phyloP scores from a whole-genome alignment of 1,140 invertebrate genomes.

The Leptinotarsa undecemlineata region DNA sequence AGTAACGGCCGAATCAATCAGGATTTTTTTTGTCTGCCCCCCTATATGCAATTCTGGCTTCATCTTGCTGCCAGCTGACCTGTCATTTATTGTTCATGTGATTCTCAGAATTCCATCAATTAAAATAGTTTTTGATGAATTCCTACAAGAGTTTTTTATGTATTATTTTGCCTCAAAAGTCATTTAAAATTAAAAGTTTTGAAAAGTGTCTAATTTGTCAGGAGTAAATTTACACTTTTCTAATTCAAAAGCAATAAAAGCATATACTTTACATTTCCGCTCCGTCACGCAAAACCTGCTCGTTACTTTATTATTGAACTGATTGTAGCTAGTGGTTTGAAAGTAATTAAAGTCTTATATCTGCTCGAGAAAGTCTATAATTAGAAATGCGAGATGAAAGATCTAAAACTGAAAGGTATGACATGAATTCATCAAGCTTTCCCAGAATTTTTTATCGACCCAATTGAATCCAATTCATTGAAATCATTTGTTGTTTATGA shows the following conservation, averaged over 20 bases:
- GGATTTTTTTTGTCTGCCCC: too few species aligned
- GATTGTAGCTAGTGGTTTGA: neutral
- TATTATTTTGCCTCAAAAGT: too few species aligned
- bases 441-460: neutral
- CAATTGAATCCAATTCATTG: too few species aligned
- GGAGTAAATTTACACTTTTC: neutral
- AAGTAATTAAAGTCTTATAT: neutral
- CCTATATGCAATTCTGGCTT: too few species aligned
- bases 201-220: neutral
- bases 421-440: neutral
- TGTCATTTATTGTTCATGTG: too few species aligned
- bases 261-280: neutral
- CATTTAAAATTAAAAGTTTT: too few species aligned
- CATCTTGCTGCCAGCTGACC: too few species aligned
- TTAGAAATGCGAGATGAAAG: neutral
- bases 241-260: neutral
- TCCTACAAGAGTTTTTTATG: too few species aligned
- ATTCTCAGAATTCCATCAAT: too few species aligned
- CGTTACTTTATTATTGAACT: neutral
- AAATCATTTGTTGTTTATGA: too few species aligned
- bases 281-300: neutral
- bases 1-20: too few species aligned
- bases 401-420: conserved; percentile 6
- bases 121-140: too few species aligned
- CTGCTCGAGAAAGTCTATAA: neutral